These are phyloP conservation scores for Philereme transversata DNA, from an alignment of 2,888 invertebrate genomes.

Conservation along the genomic window DNA sequence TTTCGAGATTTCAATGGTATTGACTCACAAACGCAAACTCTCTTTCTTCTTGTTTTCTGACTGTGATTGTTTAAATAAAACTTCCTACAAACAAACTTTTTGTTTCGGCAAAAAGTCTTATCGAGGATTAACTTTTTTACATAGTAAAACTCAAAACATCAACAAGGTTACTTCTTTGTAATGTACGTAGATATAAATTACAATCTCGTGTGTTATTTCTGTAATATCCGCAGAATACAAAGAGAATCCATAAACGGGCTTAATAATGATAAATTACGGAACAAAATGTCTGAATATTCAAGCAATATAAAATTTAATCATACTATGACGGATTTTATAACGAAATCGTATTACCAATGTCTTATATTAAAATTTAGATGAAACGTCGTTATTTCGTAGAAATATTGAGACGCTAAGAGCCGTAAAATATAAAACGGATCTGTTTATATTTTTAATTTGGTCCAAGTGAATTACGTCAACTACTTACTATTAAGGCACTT, in stretches of 20 bases:
- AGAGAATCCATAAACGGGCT: conserved; percentile 1
- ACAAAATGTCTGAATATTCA: conserved; percentile 13
- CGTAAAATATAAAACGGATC: conserved; percentile 19
- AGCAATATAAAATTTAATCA: conserved; percentile 26
- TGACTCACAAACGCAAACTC: neutral
- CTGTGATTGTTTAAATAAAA: neutral
- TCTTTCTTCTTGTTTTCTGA: conserved; percentile 1
- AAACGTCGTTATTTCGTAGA: conserved; percentile 21
- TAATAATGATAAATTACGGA: conserved; percentile 11
- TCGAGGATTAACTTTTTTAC: neutral
- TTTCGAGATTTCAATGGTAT: neutral
- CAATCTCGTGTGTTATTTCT: neutral
- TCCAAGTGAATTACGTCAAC: neutral
- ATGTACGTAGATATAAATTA: neutral
- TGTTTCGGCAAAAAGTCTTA: conserved; percentile 2
- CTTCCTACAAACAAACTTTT: conserved; percentile 10
- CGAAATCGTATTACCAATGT: conserved; percentile 23
- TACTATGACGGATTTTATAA: conserved; percentile 21
- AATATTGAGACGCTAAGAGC: conserved; percentile 19
- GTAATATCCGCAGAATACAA: conserved; percentile 5
- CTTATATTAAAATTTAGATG: conserved; percentile 25
- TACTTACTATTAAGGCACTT: neutral
- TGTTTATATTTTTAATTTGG: conserved; percentile 13
- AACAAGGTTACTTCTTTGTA: neutral
- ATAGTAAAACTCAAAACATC: neutral